These are phyloP conservation scores for Gephyroberyx darwinii DNA, from an alignment of 2,797 vertebrate species.

Conservation along the genomic window DNA sequence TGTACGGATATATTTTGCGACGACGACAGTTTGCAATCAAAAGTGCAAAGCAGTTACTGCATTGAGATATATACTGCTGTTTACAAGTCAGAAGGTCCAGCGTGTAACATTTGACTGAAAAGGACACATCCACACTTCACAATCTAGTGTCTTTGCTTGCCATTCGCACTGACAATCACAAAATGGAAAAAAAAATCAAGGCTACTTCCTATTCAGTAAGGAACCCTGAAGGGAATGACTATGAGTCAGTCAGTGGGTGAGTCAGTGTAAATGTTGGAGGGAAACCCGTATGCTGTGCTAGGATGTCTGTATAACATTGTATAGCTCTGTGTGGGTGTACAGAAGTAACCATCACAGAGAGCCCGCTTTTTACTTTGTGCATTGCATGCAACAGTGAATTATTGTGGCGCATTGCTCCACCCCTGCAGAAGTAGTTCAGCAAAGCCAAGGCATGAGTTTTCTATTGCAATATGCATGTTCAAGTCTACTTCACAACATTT, in stretches of 20 bases:
- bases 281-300: slow-evolving; percentile 55
- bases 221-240: slow-evolving; percentile 43
- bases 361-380: slow-evolving; percentile 4
- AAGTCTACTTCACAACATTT: background rate
- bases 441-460: background rate
- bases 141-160: background rate
- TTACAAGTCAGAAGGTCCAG: slow-evolving; percentile 1
- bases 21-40: background rate
- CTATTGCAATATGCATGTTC: background rate
- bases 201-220: slow-evolving; percentile 34
- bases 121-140: background rate
- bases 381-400: slow-evolving; percentile 27
- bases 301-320: slow-evolving; percentile 28
- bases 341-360: too few species aligned
- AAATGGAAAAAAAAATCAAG: background rate
- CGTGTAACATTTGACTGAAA: background rate
- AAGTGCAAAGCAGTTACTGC: background rate
- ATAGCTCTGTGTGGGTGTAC: background rate
- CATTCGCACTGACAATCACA: slow-evolving; percentile 12
- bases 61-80: background rate
- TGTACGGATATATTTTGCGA: slow-evolving; percentile 18
- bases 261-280: slow-evolving; percentile 67
- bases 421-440: slow-evolving; percentile 10
- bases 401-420: slow-evolving; percentile 1
- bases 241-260: slow-evolving; percentile 61